Base-by-base conservation (phyloP, 2,113 vertebrate genomes). In the Saiga tatarica region DNA sequence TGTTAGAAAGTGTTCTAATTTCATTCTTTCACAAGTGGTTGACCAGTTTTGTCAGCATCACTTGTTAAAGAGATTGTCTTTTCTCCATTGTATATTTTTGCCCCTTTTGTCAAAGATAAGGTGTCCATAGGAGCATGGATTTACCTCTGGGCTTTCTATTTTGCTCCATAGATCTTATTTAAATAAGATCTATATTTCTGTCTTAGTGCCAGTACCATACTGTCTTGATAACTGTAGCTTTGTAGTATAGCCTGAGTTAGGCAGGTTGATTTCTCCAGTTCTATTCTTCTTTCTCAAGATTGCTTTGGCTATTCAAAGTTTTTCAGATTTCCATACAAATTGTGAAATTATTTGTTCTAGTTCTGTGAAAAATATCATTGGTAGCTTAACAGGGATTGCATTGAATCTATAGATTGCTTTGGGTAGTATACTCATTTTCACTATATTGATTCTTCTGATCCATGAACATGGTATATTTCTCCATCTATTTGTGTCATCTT, bases 61-160 rank as follows among this genome's bases (percentile, higher is more conserved):
- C 33, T 67, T 67, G 62, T n/a, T 67, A 67, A 19, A 67, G 16
- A 67, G 16, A 19, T 19, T n/a, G 16, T 67, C 42, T 42, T 42
- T 45, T 45, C 45, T 45, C 62, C 33, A n/a, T 67, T 67, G 33
- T 19, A 67, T 67, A 67, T n/a, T 67, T 33, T 67, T 67, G 15
- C 33, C 30, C n/a, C 62, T 8, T 67, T 67, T n/a, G 33, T 64
- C 60, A 17, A 33, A 64, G 30, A 64, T 16, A 64, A 64, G 15
- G 30, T 64, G 30, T n/a, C 7, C 15, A 64, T n/a, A 64, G 30
- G 15, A 2, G 1, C 0, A 0, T 17, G 7, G 3, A 64, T 64
- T 64, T 17, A 64, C 17, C 30, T 8, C 30, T 64, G 62, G 62
- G 62, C 62, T 64, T 64, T 64, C 7, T 64, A 64, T n/a, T n/a